phyloP scores from a whole-genome alignment of 2,797 vertebrate genomes.

The Melanotaenia parkinsoni region DNA sequence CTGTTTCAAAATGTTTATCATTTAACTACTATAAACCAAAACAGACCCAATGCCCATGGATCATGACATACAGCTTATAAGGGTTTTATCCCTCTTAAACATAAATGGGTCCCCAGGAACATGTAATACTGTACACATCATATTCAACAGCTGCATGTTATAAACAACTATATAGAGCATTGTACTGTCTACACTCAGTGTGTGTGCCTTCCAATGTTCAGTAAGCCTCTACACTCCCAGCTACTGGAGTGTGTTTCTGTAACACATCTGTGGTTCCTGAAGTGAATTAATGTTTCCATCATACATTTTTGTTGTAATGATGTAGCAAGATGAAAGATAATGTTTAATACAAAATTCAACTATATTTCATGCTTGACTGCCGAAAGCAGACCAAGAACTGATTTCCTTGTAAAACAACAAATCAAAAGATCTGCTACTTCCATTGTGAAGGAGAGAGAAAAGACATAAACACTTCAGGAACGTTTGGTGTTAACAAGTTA shows the following conservation, averaged over 20 bases:
- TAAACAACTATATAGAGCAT: too few species aligned
- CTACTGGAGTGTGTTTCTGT: not conserved
- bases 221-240: too few species aligned
- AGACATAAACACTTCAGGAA: conserved; percentile 40
- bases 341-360: conserved; percentile 38
- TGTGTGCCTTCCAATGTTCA: not conserved
- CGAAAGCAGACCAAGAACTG: conserved; percentile 9
- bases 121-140: too few species aligned
- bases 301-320: conserved; percentile 7
- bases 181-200: too few species aligned
- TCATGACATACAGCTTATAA: too few species aligned
- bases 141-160: too few species aligned
- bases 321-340: conserved; percentile 17
- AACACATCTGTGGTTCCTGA: not conserved
- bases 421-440: conserved; percentile 38
- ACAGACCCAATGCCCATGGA: too few species aligned
- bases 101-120: too few species aligned
- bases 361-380: conserved; percentile 20
- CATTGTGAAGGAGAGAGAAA: conserved; percentile 38
- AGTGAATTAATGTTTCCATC: conserved; percentile 6
- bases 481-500: conserved; percentile 58
- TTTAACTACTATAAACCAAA: too few species aligned
- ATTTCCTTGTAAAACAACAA: conserved; percentile 29
- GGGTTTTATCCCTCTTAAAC: too few species aligned
- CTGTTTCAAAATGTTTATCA: too few species aligned